Conservation (phyloP, 2,888 invertebrate genomes). For the Thera obeliscata region DNA sequence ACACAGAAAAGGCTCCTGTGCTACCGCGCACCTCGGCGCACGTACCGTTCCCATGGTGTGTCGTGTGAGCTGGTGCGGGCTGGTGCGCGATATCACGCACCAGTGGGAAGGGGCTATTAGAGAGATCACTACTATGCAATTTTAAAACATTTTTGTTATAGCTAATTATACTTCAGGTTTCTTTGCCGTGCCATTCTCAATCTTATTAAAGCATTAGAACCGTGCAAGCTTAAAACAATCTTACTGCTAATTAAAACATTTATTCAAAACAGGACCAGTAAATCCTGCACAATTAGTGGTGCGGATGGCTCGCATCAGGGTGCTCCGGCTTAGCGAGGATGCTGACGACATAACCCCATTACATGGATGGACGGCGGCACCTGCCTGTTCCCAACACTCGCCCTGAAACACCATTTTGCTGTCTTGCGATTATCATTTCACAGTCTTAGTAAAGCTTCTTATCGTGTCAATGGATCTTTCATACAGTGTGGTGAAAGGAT, state of each 20-base stretch:
- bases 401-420: slow-evolving; percentile 8
- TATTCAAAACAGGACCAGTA: slow-evolving; percentile 19
- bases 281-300: slow-evolving; percentile 25
- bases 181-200: too few species aligned
- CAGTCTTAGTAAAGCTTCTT: background rate
- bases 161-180: too few species aligned
- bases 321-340: slow-evolving; percentile 20
- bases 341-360: slow-evolving; percentile 38
- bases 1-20: too few species aligned
- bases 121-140: too few species aligned
- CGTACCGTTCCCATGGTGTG: too few species aligned
- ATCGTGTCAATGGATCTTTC: too few species aligned
- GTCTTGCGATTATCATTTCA: slow-evolving; percentile 7
- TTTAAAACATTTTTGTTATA: too few species aligned
- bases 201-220: background rate
- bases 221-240: background rate
- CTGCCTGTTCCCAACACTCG: slow-evolving; percentile 32
- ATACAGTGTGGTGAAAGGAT: too few species aligned
- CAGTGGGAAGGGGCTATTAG: too few species aligned
- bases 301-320: slow-evolving; percentile 20
- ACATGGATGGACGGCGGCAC: slow-evolving; percentile 36
- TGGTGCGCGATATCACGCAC: too few species aligned
- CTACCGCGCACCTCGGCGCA: too few species aligned
- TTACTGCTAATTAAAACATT: slow-evolving; percentile 20
- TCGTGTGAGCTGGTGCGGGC: too few species aligned